Evolutionary conservation across 2,113 vertebrate genomes (phyloP).

Genomic region (Indri indri): DNA sequence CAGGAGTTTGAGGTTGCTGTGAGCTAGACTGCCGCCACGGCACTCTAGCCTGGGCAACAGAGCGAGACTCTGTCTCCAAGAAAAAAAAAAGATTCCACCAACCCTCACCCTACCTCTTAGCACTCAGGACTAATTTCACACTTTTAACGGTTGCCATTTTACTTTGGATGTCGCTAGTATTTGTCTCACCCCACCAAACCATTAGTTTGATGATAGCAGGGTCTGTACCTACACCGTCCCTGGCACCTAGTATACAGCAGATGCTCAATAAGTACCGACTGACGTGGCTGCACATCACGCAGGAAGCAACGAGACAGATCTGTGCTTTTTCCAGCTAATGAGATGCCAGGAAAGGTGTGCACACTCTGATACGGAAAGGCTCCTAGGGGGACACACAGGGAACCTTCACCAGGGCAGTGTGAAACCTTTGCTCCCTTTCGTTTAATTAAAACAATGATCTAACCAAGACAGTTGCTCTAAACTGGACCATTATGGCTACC

Average conservation of each 20-base stretch:
- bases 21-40: too few species aligned
- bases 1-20: too few species aligned
- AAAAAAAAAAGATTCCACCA: neutral
- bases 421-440: neutral
- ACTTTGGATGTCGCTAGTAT: neutral
- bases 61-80: too few species aligned
- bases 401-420: too few species aligned
- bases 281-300: fast-evolving
- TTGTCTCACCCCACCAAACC: neutral
- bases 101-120: too few species aligned
- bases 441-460: neutral
- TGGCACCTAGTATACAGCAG: fast-evolving
- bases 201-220: neutral
- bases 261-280: fast-evolving
- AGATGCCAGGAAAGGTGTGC: too few species aligned
- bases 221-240: fast-evolving
- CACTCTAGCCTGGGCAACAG: too few species aligned
- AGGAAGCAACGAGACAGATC: neutral
- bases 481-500: neutral
- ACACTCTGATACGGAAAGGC: fast-evolving
- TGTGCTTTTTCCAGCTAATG: too few species aligned
- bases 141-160: neutral
- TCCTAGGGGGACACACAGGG: neutral
- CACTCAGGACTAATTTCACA: neutral
- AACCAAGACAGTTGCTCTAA: neutral